Evolutionary conservation across 2,797 vertebrate species (phyloP).

Genomic region (Falco columbarius): DNA sequence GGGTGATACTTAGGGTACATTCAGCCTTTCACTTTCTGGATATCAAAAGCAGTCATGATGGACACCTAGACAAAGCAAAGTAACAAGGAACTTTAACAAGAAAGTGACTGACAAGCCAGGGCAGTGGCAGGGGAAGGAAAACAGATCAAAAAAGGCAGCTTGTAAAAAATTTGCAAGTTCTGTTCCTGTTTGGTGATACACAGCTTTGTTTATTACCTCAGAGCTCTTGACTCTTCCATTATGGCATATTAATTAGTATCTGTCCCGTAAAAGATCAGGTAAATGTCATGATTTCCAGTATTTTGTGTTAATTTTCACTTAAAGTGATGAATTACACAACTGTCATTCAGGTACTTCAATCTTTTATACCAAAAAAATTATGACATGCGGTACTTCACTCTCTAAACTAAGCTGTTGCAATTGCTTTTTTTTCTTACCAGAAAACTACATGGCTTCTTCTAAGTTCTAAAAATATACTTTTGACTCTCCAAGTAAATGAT

Average conservation of each 20-base stretch:
- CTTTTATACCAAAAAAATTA: neutral
- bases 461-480: neutral
- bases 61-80: neutral
- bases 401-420: neutral
- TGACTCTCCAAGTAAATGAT: neutral
- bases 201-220: neutral
- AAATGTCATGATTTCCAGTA: neutral
- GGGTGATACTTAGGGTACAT: neutral
- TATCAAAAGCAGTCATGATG: neutral
- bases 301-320: neutral
- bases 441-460: neutral
- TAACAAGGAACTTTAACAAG: neutral
- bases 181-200: neutral
- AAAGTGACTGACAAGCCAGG: neutral
- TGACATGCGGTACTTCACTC: neutral
- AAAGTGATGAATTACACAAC: neutral
- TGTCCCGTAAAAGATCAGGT: neutral
- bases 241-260: neutral
- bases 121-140: neutral
- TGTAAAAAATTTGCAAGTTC: neutral
- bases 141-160: neutral
- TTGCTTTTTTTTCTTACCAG: neutral
- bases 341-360: neutral
- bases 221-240: neutral
- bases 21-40: neutral